A percentile compares a stretch with the other conserved stretches of the same genome.
phyloP scores from a whole-genome alignment of 2,113 vertebrate genomes.

The Clarias macrocephalus region DNA sequence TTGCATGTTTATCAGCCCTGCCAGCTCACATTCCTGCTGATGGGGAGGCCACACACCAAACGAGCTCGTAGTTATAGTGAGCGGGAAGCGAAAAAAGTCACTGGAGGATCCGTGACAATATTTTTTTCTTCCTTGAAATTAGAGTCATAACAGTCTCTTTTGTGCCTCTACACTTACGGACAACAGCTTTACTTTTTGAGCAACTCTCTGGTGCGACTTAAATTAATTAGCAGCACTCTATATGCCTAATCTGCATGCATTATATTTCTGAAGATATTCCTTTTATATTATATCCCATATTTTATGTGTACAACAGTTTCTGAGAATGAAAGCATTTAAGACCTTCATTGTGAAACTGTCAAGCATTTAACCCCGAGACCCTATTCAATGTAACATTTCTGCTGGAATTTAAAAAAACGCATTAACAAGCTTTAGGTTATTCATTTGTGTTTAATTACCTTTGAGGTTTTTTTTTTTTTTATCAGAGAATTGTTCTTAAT shows the following conservation, averaged over 20 bases:
- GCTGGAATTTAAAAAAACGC: conserved; percentile 34
- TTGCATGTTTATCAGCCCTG: too few relatives aligned
- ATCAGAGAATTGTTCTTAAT: neutral
- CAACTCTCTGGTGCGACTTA: neutral
- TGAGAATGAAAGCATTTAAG: conserved; percentile 32
- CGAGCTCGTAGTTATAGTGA: too few relatives aligned
- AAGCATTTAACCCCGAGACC: conserved; percentile 22
- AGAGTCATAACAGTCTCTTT: neutral
- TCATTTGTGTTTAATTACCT: conserved; percentile 46
- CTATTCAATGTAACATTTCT: conserved; percentile 16
- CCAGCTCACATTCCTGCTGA: too few relatives aligned
- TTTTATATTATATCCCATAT: too few relatives aligned
- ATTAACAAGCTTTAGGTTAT: conserved; percentile 41
- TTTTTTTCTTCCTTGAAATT: neutral
- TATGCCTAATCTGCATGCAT: conserved; percentile 12
- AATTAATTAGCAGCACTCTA: neutral
- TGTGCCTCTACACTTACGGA: neutral
- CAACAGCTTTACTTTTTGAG: neutral
- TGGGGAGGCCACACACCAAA: too few relatives aligned
- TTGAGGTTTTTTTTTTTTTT: conserved; percentile 16
- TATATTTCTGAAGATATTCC: neutral
- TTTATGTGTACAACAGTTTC: neutral
- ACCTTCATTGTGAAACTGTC: conserved; percentile 35
- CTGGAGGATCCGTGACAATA: neutral
- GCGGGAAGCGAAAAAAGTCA: too few relatives aligned